Base-by-base conservation (phyloP, 2,113 vertebrate genomes). In the Mungos mungo region DNA sequence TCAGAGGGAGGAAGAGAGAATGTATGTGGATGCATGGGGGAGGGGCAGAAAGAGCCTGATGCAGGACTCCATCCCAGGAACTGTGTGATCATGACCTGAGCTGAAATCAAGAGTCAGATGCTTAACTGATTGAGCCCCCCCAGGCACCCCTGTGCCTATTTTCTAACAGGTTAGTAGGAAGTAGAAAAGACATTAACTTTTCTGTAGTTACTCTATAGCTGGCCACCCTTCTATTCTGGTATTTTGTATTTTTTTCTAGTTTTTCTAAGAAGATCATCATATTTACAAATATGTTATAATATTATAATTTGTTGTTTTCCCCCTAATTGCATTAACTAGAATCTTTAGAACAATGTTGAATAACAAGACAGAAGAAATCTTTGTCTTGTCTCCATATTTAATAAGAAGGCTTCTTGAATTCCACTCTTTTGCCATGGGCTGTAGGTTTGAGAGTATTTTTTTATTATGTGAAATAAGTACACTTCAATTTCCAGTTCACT, bases 81-180 rank as follows among this genome's bases (percentile, higher is more conserved):
- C 57, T 60, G 21, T 60, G 57, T 60, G 21, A 60, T 60, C 57
- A 60, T 23, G 57, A 60, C 21, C 57, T 60, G 57, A 60, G 57
- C 57, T 23, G 21, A 60, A 60, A 60, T 60, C 57, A 60, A 60
- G 57, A 60, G 57, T 60, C 57, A 60, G 21, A 60, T 60, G 57
- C 57, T 60, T 23, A 60, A 60, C 57, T 60, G 57, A 60, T 5
- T 3, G 2, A 60, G 57, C 57, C 57, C 23, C 23, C 57, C 21
- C 19, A 60, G 21, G 21, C 0, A 21, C 57, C 57, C 57, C 21
- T 60, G 2, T 60, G 57, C 54, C 5, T 57, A 57, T 57, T 96
- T 94, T 95, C 77, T 84, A 90, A 54, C 27, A 88, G 63, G 81
- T 68, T 57, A 47, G 74, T 92, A 87, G 88, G 33, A 76, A 77